Evolutionary conservation across 2,113 vertebrate species (phyloP).

Genomic region (Suncus etruscus): DNA sequence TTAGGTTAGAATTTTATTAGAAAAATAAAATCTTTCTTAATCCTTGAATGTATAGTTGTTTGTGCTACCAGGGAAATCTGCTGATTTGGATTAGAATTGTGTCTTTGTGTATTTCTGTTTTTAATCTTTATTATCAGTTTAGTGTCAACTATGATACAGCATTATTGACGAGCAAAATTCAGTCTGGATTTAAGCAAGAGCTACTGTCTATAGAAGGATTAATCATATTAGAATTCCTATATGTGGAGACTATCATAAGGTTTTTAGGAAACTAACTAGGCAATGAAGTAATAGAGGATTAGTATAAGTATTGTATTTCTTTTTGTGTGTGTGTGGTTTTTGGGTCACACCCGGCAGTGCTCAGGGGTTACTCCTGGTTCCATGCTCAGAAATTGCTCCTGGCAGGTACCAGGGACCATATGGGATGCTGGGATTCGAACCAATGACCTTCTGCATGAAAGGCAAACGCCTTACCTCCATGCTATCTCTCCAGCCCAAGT

Average conservation of each 20-base stretch:
- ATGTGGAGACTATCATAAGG: neutral
- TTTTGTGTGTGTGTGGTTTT: too few species aligned
- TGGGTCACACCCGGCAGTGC: too few species aligned
- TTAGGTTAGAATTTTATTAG: slow-evolving; percentile 19
- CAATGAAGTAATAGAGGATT: neutral
- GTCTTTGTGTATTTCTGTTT: neutral
- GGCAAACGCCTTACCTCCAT: too few species aligned
- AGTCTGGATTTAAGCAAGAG: neutral
- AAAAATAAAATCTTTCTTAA: slow-evolving; percentile 12
- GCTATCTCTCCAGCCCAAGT: too few species aligned
- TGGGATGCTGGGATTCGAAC: too few species aligned
- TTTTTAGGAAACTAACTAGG: slow-evolving; percentile 19
- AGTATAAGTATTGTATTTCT: slow-evolving; percentile 5
- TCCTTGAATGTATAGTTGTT: neutral
- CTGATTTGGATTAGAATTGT: neutral
- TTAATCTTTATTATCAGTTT: neutral
- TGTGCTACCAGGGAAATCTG: neutral
- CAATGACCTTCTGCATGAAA: too few species aligned
- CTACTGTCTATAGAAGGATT: neutral
- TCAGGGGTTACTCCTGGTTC: too few species aligned
- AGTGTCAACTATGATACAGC: neutral
- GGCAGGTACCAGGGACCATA: too few species aligned
- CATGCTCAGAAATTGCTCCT: too few species aligned
- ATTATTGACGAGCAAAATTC: neutral
- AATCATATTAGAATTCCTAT: neutral